Evolutionary conservation across 2,888 invertebrate genomes (phyloP).

Genomic region (Hirtodrosophila trivittata): DNA sequence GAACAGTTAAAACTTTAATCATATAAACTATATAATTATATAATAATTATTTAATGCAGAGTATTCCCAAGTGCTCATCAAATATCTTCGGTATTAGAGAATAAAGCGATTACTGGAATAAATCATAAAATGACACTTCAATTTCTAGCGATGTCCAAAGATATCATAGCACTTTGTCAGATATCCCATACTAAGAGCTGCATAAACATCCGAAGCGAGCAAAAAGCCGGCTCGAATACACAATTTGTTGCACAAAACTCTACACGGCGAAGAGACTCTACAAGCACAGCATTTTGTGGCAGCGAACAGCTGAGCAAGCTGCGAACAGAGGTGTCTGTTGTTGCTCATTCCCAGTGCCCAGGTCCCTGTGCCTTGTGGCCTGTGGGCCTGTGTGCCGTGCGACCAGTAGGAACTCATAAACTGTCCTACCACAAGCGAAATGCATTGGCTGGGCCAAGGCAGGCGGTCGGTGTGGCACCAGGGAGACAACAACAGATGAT

Average conservation of each 20-base stretch:
- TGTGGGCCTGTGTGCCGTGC: not conserved
- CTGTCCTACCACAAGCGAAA: constrained; percentile 80
- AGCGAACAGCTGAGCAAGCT: constrained; percentile 67
- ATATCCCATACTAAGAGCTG: not conserved
- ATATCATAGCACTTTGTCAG: not conserved
- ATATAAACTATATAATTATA: constrained; percentile 2
- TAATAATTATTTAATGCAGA: too few relatives aligned
- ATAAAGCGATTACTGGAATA: not conserved
- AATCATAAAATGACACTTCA: not conserved
- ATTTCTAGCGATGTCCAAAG: not conserved
- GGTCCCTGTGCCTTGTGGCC: constrained; percentile 1
- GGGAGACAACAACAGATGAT: constrained; percentile 75
- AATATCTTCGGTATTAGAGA: too few relatives aligned
- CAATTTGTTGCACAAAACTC: constrained; percentile 75
- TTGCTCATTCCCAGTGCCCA: constrained; percentile 10
- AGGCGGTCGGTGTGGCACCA: constrained; percentile 25
- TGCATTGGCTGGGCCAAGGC: constrained; percentile 68
- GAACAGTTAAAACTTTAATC: constrained; percentile 10
- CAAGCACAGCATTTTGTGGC: constrained; percentile 28
- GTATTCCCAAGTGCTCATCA: too few relatives aligned
- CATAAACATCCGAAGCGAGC: constrained; percentile 1
- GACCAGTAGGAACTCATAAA: constrained; percentile 31
- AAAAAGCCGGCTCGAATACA: constrained; percentile 66
- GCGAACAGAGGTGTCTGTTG: constrained; percentile 16
- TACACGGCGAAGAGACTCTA: constrained; percentile 44